phyloP scores from a whole-genome alignment of 1,140 invertebrate species.

The Pantala flavescens region DNA sequence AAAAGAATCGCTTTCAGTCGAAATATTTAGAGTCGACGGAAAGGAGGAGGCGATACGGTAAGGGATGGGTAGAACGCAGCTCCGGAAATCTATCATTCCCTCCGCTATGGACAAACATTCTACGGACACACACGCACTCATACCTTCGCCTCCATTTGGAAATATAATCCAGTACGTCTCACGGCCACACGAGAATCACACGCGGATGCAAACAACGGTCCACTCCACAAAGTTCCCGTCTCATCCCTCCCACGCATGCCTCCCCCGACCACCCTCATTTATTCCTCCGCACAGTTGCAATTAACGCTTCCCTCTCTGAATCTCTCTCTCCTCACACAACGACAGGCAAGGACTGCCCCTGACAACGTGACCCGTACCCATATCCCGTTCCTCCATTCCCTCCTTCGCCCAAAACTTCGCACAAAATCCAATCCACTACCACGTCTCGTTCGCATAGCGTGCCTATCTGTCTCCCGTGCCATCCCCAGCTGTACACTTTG shows the following conservation, averaged over 20 bases:
- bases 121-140: neutral
- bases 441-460: neutral
- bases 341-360: neutral
- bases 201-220: neutral
- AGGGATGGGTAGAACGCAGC: neutral
- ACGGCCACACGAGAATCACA: neutral
- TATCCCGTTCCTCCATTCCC: neutral
- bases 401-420: neutral
- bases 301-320: neutral
- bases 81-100: slow-evolving; percentile 4
- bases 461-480: neutral
- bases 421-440: neutral
- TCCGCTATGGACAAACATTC: neutral
- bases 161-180: slow-evolving; percentile 9
- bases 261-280: neutral
- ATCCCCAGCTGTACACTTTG: neutral
- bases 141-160: neutral
- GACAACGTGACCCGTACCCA: slow-evolving; percentile 2
- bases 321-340: neutral
- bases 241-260: neutral
- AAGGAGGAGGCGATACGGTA: neutral
- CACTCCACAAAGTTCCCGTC: neutral
- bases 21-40: no score
- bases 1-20: no score
- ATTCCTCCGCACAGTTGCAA: neutral